Evolutionary conservation across 2,113 vertebrate species (phyloP), one percentile per base, ranked within the genome.

Genomic region (Nothoprocta pentlandii): DNA sequence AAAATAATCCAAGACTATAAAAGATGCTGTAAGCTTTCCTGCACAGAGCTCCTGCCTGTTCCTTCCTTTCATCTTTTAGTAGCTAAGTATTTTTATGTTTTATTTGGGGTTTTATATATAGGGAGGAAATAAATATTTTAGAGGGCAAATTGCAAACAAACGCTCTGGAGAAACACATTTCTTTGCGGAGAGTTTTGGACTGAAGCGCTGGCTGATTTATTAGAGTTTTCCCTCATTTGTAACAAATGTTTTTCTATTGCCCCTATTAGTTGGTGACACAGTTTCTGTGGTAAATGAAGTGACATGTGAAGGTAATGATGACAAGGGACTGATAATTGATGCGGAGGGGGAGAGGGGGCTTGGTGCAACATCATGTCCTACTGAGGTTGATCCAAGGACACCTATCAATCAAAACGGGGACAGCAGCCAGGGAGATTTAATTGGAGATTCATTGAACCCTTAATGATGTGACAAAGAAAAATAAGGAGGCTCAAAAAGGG

Each of bases 391-490:
- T 92, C 96, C 98, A 98, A 98, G 98, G 98, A 98, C 98, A 98
- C 90, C 89, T 98, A 98, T 98, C 98, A 98, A 95, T 98, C 97
- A 98, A 84, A 95, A 80, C 34, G 74, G 95, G 97, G 97, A 95
- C 97, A 95, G 96, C 97, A 97, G 97, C 96, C 97, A 95, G 96
- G 96, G 95, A 97, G 96, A 98, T 96, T 97, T 98, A 98, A 98
- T 98, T 98, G 97, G 96, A 97, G 97, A 98, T 98, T 98, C 97
- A 97, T 97, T 98, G 98, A 97, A 98, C 95, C 96, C 94, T 97
- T 98, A 98, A 98, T 98, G 98, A 98, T 98, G 97, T 98, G 97
- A 98, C 97, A 98, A 96, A 97, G 96, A 97, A 98, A 98, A 98
- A 98, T 97, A 98, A 98, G 96, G 90, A 97, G 16, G 64, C 95